Evolutionary conservation across 2,888 invertebrate genomes (phyloP), one percentile per base, ranked within the genome.

Genomic region (Polymixis lichenea): DNA sequence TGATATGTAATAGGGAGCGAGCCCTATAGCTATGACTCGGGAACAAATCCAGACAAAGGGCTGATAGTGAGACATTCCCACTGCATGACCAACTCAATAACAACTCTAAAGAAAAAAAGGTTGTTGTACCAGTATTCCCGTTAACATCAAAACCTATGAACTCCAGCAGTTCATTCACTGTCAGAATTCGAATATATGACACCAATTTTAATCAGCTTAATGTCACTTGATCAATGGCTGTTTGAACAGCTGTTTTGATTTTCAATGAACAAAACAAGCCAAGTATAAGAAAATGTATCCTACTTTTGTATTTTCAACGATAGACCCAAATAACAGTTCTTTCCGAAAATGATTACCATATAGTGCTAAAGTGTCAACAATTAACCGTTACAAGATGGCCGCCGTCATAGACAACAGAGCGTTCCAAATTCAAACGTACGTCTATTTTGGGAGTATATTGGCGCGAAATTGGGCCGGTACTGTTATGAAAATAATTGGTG

Each of bases 371-470:
- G 43, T 83, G 83, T 86, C 89, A 88, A 83, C 78, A 72, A 51
- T 72, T 68, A 76, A 86, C 86, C 84, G 88, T 85, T 86, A 84
- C 70, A 86, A 87, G 32, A 90, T 89, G 91, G 89, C 86, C 79
- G 72, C 72, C 75, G 82, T 62, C 76, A 85, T 82, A 86, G 71
- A 76, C 72, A 77, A 77, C 86, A 80, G 55, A 78, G 77, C 86
- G 89, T 88, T 91, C 90, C 83, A 89, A 90, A 89, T 91, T 88
- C 78, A 80, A 86, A 80, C 82, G 75, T 85, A 88, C 76, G 80
- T 88, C 91, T 92, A 92, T 92, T 92, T 91, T 82, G 84, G 89
- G 86, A 87, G 75, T 75, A 87, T 89, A n/a, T 89, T 88, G 90
- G 89, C 89, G 88, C 87, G 89, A 90, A 91, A 91, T 91, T 92